phyloP scores from a whole-genome alignment of 2,113 vertebrate species.

The Epinephelus fuscoguttatus region DNA sequence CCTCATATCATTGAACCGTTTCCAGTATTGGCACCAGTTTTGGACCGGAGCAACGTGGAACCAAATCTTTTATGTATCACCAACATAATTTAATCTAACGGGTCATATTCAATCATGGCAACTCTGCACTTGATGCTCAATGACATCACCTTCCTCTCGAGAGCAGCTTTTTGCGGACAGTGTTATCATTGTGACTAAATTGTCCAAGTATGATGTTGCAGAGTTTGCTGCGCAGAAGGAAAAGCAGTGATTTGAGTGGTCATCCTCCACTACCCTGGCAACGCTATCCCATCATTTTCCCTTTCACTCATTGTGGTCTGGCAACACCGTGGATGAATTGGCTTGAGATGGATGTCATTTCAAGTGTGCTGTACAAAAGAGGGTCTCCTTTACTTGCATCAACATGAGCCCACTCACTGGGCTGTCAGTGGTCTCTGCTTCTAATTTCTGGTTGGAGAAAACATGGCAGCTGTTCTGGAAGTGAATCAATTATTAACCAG shows the following conservation, averaged over 20 bases:
- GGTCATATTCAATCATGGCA: background rate
- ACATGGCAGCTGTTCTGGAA: conserved; percentile 20
- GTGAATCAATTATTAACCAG: background rate
- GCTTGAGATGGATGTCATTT: conserved; percentile 28
- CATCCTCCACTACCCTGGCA: conserved; percentile 38
- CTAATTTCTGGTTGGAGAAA: conserved; percentile 17
- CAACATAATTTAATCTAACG: conserved; percentile 39
- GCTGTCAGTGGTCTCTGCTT: background rate
- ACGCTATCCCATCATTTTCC: conserved; percentile 28
- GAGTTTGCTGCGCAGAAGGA: conserved; percentile 19
- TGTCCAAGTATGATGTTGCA: conserved; percentile 14
- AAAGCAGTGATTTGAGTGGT: conserved; percentile 31
- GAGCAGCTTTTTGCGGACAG: background rate
- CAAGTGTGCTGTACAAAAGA: conserved; percentile 17
- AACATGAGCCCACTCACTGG: conserved; percentile 8
- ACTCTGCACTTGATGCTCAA: background rate
- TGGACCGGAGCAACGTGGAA: background rate
- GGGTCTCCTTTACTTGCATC: conserved; percentile 5
- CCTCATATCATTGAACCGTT: conserved; percentile 31
- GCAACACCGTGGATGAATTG: background rate
- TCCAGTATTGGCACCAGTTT: conserved; percentile 42
- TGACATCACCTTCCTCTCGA: background rate
- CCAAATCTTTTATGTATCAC: conserved; percentile 35
- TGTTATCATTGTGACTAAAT: conserved; percentile 23
- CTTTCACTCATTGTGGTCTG: conserved; percentile 2